Evolutionary conservation across 2,113 vertebrate genomes (phyloP).

Genomic region (Sus scrofa): DNA sequence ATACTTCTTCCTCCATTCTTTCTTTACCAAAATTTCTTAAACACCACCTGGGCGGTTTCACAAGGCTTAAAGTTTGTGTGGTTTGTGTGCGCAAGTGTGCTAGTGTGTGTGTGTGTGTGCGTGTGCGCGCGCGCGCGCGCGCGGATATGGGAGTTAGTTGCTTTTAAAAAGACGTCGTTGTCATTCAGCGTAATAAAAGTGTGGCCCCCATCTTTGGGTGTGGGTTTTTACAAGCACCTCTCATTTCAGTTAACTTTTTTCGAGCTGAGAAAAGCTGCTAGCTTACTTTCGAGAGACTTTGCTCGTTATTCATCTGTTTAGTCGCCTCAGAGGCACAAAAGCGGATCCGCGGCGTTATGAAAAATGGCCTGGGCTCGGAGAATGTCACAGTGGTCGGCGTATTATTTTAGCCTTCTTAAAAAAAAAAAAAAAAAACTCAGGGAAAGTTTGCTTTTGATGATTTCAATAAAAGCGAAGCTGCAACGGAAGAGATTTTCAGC

Average conservation of each 20-base stretch:
- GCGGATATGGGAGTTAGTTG: constrained; percentile 81
- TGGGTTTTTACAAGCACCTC: constrained; percentile 85
- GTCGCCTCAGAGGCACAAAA: constrained; percentile 95
- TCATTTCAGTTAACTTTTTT: constrained; percentile 89
- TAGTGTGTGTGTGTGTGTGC: constrained; percentile 62
- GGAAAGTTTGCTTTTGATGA: constrained; percentile 97
- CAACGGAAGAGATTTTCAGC: constrained; percentile 92
- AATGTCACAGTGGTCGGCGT: constrained; percentile 99
- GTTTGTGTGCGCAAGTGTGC: constrained; percentile 70
- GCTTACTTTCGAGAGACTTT: constrained; percentile 89
- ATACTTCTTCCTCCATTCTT: constrained; percentile 84
- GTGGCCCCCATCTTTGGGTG: constrained; percentile 86
- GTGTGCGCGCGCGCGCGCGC: constrained; percentile 62
- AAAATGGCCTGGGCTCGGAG: constrained; percentile 95
- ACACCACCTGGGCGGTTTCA: constrained; percentile 89
- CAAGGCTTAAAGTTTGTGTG: constrained; percentile 88
- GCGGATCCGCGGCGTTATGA: constrained; percentile 95
- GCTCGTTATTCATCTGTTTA: constrained; percentile 92
- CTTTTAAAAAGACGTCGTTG: constrained; percentile 86
- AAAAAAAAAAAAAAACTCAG: constrained; percentile 89
- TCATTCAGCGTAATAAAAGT: constrained; percentile 86
- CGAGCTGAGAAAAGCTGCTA: constrained; percentile 88
- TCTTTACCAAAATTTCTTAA: constrained; percentile 85
- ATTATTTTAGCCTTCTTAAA: constrained; percentile 93
- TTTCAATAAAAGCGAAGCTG: constrained; percentile 93